Evolutionary conservation across 35 echinoderm and acorn worm species (phyloP), one percentile per base, ranked within the genome.

Genomic region (Apostichopus japonicus): DNA sequence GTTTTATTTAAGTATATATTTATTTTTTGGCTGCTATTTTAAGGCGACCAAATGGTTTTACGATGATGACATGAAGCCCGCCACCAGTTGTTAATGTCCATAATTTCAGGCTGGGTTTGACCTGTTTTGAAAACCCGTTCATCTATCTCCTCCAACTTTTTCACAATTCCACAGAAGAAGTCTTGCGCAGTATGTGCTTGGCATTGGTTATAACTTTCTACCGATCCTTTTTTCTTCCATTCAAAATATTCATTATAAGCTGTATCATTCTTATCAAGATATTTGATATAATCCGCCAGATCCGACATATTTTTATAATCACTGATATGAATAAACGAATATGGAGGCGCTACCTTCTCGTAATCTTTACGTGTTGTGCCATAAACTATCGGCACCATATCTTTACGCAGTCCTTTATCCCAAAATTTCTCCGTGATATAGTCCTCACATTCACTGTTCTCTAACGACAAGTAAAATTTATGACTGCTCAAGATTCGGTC

Each of bases 341-440:
- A 80, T n/a, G 73, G 56, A 8, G 94, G 94, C 19, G 86, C 73
- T 15, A 93, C 11, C 15, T 65, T 33, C 78, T 95, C 94, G 78
- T 95, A 95, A 59, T 81, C 84, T 17, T 83, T 67, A 8, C 87
- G 25, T 19, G 44, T 80, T 16, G 94, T n/a, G 2, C 94, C 94
- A 51, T 90, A 95, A 11, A 95, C 94, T 61, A 95, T 83, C 10
- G 94, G 94, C 0, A 95, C 94, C 15, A 88, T 24, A 1, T 81
- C 81, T 15, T 92, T 21, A 17, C 13, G 21, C 5, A 87, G 57
- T n/a, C 67, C 55, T 5, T 83, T 95, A 6, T 55, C 24, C 94
- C 94, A 95, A 21, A 92, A 16, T 54, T 93, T 95, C 62, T 95
- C 94, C 22, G 94, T 95, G 24, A 95, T 95, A 91, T 95, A 95